These are phyloP conservation scores for Mohoua ochrocephala DNA, from an alignment of 2,113 vertebrate species.

Conservation along the genomic window DNA sequence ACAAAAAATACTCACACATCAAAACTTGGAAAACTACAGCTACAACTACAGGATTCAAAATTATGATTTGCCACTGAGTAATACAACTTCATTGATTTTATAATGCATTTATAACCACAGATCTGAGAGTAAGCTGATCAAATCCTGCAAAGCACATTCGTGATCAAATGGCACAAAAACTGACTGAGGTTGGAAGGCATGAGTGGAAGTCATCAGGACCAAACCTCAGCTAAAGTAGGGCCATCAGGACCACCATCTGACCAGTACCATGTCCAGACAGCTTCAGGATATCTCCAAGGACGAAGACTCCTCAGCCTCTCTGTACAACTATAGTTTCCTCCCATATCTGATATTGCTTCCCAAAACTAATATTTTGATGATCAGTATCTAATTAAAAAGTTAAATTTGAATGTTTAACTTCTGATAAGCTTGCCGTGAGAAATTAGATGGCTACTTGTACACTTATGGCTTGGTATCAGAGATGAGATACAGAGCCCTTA, in stretches of 20 bases:
- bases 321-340: not conserved
- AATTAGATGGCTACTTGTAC: not conserved
- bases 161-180: not conserved
- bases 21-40: not conserved
- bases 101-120: not conserved
- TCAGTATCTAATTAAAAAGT: not conserved
- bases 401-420: not conserved
- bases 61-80: not conserved
- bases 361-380: not conserved
- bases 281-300: not conserved
- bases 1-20: not conserved
- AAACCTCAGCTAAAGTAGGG: not conserved
- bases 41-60: not conserved
- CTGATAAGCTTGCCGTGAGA: not conserved
- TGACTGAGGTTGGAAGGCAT: not conserved
- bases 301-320: not conserved
- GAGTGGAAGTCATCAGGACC: not conserved
- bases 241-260: not conserved
- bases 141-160: not conserved
- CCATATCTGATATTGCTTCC: not conserved
- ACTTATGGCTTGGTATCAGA: not conserved
- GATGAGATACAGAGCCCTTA: not conserved
- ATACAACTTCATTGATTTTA: not conserved
- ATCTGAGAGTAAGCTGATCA: not conserved
- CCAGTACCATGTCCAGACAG: not conserved